Conservation (phyloP, 2,888 invertebrate species). For the Anaspis maculata region DNA sequence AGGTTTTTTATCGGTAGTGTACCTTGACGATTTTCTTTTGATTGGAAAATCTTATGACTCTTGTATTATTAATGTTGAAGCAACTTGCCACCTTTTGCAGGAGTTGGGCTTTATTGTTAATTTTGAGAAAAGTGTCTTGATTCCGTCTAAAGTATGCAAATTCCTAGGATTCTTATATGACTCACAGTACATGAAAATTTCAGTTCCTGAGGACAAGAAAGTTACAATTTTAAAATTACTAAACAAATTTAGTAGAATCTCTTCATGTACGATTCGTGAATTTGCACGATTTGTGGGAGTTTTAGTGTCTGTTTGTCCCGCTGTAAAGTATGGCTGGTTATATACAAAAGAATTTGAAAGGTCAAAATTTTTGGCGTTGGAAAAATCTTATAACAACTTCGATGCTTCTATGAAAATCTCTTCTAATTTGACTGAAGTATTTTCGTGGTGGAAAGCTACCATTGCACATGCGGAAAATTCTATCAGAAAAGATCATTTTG, state of each 20-base stretch:
- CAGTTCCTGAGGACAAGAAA: background rate
- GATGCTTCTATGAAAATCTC: constrained; percentile 4
- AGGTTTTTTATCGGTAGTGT: background rate
- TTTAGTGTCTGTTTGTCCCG: constrained; percentile 13
- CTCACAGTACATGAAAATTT: background rate
- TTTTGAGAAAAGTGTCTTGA: constrained; percentile 1
- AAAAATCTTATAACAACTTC: constrained; percentile 6
- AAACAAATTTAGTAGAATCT: background rate
- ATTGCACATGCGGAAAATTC: background rate
- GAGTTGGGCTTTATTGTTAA: constrained; percentile 6
- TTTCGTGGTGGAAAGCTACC: constrained; percentile 4
- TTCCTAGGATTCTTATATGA: constrained; percentile 4
- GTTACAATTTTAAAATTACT: background rate
- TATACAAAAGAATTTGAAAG: constrained; percentile 15
- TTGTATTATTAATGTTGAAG: background rate
- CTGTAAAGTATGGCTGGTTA: constrained; percentile 16
- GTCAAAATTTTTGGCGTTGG: constrained; percentile 10
- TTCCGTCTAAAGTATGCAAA: background rate
- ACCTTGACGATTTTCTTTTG: constrained; percentile 1
- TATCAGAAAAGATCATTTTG: background rate
- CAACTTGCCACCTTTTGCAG: background rate
- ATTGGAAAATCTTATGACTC: background rate
- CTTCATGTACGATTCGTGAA: constrained; percentile 8
- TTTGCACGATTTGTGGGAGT: constrained; percentile 7
- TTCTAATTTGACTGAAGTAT: background rate